These are phyloP conservation scores for Macroteleia sp. DNA, from an alignment of 2,888 invertebrate species.

Conservation along the genomic window DNA sequence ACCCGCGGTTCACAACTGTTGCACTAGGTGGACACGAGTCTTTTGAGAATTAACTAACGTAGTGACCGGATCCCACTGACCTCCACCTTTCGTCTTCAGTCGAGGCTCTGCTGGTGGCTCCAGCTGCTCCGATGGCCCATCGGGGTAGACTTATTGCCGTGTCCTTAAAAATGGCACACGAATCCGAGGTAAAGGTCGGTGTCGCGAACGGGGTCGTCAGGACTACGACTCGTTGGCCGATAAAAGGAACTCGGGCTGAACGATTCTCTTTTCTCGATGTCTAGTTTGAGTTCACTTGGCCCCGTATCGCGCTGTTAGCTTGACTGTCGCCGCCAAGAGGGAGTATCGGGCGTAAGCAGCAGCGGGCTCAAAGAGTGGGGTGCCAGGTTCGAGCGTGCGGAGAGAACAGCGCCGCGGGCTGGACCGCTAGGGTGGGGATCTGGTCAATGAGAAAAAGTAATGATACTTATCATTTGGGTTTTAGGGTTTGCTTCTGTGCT, in stretches of 20 bases:
- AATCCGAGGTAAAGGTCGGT: conserved; percentile 16
- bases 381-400: conserved; percentile 26
- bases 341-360: conserved; percentile 58
- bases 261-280: neutral
- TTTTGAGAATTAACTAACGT: neutral
- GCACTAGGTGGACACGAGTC: conserved; percentile 5
- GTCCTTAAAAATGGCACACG: conserved; percentile 21
- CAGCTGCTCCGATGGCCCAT: conserved; percentile 62
- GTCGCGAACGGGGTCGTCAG: conserved; percentile 15
- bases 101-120: conserved; percentile 57
- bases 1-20: conserved; percentile 3
- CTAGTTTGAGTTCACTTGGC: conserved; percentile 14
- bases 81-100: conserved; percentile 59
- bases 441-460: conserved; percentile 45
- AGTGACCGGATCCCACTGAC: conserved; percentile 52
- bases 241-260: conserved; percentile 5
- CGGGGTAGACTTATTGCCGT: conserved; percentile 25
- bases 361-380: conserved; percentile 41
- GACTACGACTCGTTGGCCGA: conserved; percentile 28
- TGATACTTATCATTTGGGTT: conserved; percentile 31
- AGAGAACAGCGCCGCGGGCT: conserved; percentile 33
- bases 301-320: conserved; percentile 56
- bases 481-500: conserved; percentile 23
- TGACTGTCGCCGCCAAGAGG: conserved; percentile 51
- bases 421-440: conserved; percentile 29